Base-by-base conservation (phyloP, 2,888 invertebrate genomes). In the Drosophila acutilabella region DNA sequence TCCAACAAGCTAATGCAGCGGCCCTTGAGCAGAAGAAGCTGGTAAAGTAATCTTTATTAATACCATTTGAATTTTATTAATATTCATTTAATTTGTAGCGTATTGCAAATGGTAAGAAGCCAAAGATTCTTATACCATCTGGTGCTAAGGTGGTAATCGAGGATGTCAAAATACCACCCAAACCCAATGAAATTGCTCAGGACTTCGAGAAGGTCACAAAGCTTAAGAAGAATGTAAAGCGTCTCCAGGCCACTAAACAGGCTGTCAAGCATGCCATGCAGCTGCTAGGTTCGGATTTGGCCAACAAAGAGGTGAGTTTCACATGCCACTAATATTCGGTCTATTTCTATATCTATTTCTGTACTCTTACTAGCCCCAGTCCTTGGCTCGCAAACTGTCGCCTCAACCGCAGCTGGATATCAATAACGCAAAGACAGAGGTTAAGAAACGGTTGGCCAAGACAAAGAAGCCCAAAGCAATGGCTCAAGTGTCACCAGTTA, bases 1-100 rank as follows among this genome's bases (percentile, higher is more conserved):
- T 92, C 3, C 80, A 89, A 42, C 89, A 82, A 1, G 91, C 90
- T 6, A 91, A 90, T 64, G 74, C 71, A 11, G 90, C 90, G 2
- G 90, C 85, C 36, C 68, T 84, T 3, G 69, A 81, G 59, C 71
- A 79, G 8, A 92, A 91, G 64, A 82, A 80, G 53, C 83, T 85
- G 80, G 91, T 91, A 61, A 66, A 33, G 11, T 6, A 23, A 36
- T 3, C 11, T 30, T 1, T 20, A 0, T 13, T 13, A 6, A 4
- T 18, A 30, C 4, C 16, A 14, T 44, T 11, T n/a, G 7, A 26
- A 11, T 8, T 44, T 36, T 10, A 36, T 14, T 45, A 3, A 18
- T 30, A 30, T 26, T 51, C 36, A 3, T 14, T 41, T 23, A 8
- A 10, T 52, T 68, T 64, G n/a, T 57, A 91, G 90, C 88, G 67